These are phyloP conservation scores for Saccopteryx bilineata DNA, from an alignment of 2,113 vertebrate species.

Conservation along the genomic window DNA sequence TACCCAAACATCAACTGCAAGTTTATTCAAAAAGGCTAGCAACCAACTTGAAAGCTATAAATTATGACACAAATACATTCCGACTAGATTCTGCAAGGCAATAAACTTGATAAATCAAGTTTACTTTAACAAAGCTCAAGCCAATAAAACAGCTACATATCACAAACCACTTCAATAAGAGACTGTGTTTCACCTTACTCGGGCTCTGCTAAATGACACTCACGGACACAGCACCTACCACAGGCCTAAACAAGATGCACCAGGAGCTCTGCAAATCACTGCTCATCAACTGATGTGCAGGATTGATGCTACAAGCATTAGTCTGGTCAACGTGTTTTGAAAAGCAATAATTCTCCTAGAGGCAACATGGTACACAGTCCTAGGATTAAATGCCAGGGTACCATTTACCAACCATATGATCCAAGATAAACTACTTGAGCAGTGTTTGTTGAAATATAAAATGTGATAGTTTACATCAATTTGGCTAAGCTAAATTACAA, in stretches of 20 bases:
- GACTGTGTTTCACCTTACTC: not conserved
- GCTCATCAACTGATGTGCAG: not conserved
- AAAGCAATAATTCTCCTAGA: not conserved
- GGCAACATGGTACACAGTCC: not conserved
- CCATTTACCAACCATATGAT: not conserved
- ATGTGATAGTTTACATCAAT: not conserved
- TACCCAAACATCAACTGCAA: conserved; percentile 9
- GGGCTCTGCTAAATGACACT: not conserved
- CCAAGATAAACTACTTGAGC: not conserved
- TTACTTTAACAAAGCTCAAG: conserved; percentile 71
- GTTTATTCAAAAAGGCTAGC: conserved; percentile 42
- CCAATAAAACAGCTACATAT: conserved; percentile 14
- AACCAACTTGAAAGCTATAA: conserved; percentile 56
- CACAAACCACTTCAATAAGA: conserved; percentile 23
- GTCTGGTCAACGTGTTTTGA: not conserved
- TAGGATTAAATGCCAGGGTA: not conserved
- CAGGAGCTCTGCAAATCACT: not conserved
- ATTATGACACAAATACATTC: conserved; percentile 23
- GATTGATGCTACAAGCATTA: not conserved
- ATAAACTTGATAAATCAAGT: conserved; percentile 73
- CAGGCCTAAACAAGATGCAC: not conserved
- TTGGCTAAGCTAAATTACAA: not conserved
- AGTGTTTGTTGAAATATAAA: conserved; percentile 52
- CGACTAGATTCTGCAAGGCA: conserved; percentile 40
- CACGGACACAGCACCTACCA: not conserved